Evolutionary conservation across 1,140 invertebrate species (phyloP).

Genomic region (Drosophila funebris): DNA sequence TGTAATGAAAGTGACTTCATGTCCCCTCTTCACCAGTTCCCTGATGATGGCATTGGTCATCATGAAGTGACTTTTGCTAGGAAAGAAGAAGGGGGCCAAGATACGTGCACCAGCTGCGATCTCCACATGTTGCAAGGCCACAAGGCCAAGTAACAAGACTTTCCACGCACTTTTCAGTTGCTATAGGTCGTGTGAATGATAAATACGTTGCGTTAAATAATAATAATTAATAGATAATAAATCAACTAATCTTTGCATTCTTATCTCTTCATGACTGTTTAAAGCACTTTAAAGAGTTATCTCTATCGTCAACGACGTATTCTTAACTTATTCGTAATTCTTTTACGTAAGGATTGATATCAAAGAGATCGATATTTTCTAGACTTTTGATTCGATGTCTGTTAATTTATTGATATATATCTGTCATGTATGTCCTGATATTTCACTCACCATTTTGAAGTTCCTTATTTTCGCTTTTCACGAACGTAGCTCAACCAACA

Average conservation of each 20-base stretch:
- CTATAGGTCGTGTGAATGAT: conserved; percentile 40
- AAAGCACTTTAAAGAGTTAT: too few species aligned
- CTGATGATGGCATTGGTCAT: conserved; percentile 69
- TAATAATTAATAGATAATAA: too few species aligned
- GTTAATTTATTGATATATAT: too few species aligned
- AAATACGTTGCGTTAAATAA: neutral
- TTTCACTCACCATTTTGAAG: conserved; percentile 16
- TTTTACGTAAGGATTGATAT: too few species aligned
- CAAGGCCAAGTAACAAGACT: conserved; percentile 31
- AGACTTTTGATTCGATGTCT: too few species aligned
- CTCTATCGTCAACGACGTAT: too few species aligned
- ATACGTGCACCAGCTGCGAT: conserved; percentile 38
- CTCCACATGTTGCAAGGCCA: conserved; percentile 50
- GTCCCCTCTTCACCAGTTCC: conserved; percentile 60
- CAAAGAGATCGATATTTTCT: too few species aligned
- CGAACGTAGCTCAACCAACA: neutral
- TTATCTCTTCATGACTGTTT: too few species aligned
- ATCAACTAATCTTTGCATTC: too few species aligned
- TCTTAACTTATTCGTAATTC: too few species aligned
- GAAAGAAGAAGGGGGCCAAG: conserved; percentile 69
- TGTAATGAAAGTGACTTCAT: conserved; percentile 75
- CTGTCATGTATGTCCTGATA: neutral
- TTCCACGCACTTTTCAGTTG: conserved; percentile 57
- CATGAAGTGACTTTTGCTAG: conserved; percentile 75
- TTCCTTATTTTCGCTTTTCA: neutral